Evolutionary conservation across 2,113 vertebrate genomes (phyloP).

Genomic region (Eulemur rufifrons): DNA sequence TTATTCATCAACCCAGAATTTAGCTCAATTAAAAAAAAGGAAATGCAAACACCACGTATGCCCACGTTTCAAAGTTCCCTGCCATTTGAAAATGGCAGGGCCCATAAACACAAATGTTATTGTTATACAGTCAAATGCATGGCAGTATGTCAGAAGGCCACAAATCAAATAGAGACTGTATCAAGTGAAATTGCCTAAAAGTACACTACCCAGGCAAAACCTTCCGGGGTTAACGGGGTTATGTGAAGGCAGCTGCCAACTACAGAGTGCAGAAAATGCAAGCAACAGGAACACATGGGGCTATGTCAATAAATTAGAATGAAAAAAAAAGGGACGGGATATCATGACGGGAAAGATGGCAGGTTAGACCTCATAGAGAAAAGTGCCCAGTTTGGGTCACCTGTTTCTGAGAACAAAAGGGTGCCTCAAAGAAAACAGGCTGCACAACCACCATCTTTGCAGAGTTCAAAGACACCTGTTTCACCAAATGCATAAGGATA

Average conservation of each 20-base stretch:
- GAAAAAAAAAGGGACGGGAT: not conserved
- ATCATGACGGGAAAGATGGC: not conserved
- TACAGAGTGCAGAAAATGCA: not conserved
- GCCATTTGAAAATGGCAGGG: constrained; percentile 22
- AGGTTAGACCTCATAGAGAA: not conserved
- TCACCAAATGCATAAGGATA: not conserved
- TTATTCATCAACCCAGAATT: constrained; percentile 23
- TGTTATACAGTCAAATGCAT: constrained; percentile 29
- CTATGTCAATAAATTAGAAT: not conserved
- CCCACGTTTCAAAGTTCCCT: not conserved
- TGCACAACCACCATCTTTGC: not conserved
- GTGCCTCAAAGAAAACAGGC: not conserved
- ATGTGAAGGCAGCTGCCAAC: not conserved
- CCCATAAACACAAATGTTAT: constrained; percentile 31
- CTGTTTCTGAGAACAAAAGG: not conserved
- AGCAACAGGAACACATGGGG: not conserved
- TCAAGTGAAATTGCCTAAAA: not conserved
- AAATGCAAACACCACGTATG: not conserved
- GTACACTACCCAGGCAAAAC: not conserved
- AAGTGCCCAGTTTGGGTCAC: not conserved
- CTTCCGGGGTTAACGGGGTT: not conserved
- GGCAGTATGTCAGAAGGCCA: constrained; percentile 25
- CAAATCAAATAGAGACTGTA: constrained; percentile 5
- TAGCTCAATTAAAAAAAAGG: not conserved
- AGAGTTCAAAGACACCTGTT: not conserved